Base-by-base conservation (phyloP, 2,888 invertebrate species). In the Smittia sp. region DNA sequence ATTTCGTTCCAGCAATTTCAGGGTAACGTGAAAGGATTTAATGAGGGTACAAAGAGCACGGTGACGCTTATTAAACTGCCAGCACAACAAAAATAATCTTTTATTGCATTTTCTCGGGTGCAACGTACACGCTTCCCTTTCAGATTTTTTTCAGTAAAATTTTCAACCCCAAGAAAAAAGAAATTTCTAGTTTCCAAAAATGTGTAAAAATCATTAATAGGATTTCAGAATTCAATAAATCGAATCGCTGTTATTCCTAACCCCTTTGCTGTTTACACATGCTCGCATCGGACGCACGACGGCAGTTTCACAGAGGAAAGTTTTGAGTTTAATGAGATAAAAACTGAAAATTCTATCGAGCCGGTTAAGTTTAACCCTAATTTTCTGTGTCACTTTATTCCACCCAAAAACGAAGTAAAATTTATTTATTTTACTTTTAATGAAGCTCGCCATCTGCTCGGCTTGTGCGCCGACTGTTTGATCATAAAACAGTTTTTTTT, bases 121-220 rank as follows among this genome's bases (percentile, higher is more conserved):
- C 11, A 63, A 63, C 11, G n/a, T 11, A 2, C 9, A 25, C 13
- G 20, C 39, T 38, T 66, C 9, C 15, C 25, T 38, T 27, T 65
- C 22, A 67, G 24, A 63, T 39, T 38, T 67, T 39, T 39, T 22
- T 54, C 18, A 20, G 7, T 20, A 58, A 58, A 58, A 18, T 58
- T 58, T 58, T 11, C 1, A 18, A 2, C 22, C 22, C 58, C 4
- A 58, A 18, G 22, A 58, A 58, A 18, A 58, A 20, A 18, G 27
- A 52, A 67, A 39, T 13, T 32, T 65, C 27, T 32, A 13, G 2
- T 69, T 69, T 69, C 54, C 54, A 69, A 69, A 69, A 69, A 69
- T 69, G 69, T 69, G 69, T 54, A 69, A 69, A 69, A 69, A 52
- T 54, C 22, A 52, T 54, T 69, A 69, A 69, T 69, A 69, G 69